These are phyloP conservation scores for Aromia moschata DNA, from an alignment of 2,888 invertebrate genomes.

Conservation along the genomic window DNA sequence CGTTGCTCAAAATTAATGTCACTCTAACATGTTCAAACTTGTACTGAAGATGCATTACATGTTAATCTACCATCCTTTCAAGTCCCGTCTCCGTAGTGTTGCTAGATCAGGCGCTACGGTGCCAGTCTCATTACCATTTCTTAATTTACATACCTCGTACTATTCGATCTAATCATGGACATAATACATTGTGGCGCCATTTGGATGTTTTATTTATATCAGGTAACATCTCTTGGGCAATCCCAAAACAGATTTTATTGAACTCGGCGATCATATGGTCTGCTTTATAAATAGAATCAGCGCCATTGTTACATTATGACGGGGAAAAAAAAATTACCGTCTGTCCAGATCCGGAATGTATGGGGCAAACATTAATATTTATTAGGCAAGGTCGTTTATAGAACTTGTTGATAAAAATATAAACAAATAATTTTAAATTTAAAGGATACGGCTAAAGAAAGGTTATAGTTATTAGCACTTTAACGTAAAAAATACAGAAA, in stretches of 20 bases:
- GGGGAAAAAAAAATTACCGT: neutral
- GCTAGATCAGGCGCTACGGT: too few species aligned
- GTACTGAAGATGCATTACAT: too few species aligned
- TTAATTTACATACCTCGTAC: too few species aligned
- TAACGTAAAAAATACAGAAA: constrained; percentile 13
- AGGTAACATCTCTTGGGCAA: neutral
- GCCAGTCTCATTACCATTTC: too few species aligned
- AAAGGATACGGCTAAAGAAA: constrained; percentile 11
- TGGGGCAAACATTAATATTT: constrained; percentile 27
- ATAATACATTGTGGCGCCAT: neutral
- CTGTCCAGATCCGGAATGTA: constrained; percentile 21
- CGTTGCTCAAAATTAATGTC: too few species aligned
- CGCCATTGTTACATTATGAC: neutral
- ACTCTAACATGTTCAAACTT: too few species aligned
- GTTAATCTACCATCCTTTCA: too few species aligned
- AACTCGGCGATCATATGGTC: constrained; percentile 13
- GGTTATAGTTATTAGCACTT: constrained; percentile 21
- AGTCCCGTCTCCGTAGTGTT: too few species aligned
- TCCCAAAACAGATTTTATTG: constrained; percentile 7
- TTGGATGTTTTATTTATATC: neutral
- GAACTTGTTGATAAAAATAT: constrained; percentile 10
- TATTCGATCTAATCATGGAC: too few species aligned
- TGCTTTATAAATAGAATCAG: constrained; percentile 9
- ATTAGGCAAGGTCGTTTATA: constrained; percentile 35
- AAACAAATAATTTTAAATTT: constrained; percentile 10